These are phyloP conservation scores for Squalus acanthias DNA, from an alignment of 2,797 vertebrate species.

Conservation along the genomic window DNA sequence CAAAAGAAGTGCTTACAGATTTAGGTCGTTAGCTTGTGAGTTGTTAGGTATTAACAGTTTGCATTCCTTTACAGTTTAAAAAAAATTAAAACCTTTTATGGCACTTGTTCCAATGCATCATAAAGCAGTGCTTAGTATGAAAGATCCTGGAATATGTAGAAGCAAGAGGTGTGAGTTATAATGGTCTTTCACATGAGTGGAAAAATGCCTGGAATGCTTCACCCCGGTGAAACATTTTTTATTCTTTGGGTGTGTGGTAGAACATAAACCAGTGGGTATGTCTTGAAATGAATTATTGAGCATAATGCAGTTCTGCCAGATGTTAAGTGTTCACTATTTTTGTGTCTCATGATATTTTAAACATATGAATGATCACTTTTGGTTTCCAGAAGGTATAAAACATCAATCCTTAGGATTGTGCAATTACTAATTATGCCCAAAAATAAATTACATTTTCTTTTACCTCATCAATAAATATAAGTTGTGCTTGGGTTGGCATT, in stretches of 20 bases:
- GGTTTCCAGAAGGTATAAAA: background rate
- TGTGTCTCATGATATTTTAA: background rate
- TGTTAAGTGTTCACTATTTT: background rate
- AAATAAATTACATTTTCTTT: background rate
- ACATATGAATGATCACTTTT: background rate
- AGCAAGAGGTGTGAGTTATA: background rate
- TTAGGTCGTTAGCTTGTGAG: background rate
- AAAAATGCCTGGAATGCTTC: no score
- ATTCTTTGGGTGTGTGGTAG: background rate
- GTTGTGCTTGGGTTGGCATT: background rate
- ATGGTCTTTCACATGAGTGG: background rate
- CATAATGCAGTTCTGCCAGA: background rate
- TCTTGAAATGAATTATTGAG: background rate
- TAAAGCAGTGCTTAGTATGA: background rate
- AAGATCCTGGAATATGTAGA: no score
- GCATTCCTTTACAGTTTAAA: background rate
- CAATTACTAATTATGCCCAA: background rate
- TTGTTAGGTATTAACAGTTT: background rate
- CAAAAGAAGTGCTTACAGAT: constrained; percentile 3
- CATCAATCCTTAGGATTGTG: background rate
- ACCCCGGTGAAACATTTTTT: background rate
- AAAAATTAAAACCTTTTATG: background rate
- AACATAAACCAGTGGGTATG: background rate
- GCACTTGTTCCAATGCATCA: background rate
- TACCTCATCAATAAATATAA: background rate